phyloP scores from a whole-genome alignment of 2,888 invertebrate species.

The Agonopterix heracliana region DNA sequence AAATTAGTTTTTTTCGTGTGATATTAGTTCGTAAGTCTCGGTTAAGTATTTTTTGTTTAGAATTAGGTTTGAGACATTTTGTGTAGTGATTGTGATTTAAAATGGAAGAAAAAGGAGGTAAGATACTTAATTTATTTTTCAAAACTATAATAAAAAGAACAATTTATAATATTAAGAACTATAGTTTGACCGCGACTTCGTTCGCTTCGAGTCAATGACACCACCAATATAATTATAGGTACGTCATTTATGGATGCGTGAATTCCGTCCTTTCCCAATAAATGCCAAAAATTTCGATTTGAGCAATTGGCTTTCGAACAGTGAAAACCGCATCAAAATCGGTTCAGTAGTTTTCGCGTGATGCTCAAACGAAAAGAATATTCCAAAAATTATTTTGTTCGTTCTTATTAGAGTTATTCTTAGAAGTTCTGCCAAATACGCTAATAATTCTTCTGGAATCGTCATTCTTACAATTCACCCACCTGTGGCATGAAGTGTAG shows the following conservation, averaged over 20 bases:
- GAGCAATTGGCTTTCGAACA: too few relatives aligned
- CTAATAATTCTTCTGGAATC: too few relatives aligned
- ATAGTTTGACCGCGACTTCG: background rate
- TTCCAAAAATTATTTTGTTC: too few relatives aligned
- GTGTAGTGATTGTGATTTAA: constrained; percentile 21
- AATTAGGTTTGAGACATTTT: constrained; percentile 24
- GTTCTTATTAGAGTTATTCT: too few relatives aligned
- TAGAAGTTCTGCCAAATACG: too few relatives aligned
- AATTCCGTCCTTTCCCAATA: too few relatives aligned
- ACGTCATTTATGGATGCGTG: background rate
- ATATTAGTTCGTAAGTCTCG: constrained; percentile 55
- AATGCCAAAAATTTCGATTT: too few relatives aligned
- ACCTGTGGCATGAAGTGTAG: too few relatives aligned
- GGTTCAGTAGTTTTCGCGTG: too few relatives aligned
- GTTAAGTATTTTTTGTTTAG: constrained; percentile 24
- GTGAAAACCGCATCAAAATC: too few relatives aligned
- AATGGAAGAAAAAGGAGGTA: constrained; percentile 67
- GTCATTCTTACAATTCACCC: too few relatives aligned
- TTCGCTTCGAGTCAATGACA: background rate
- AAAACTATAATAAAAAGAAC: background rate
- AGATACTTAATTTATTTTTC: constrained; percentile 11
- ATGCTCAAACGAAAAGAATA: too few relatives aligned
- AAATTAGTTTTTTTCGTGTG: constrained; percentile 38
- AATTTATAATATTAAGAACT: background rate
- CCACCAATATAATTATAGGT: background rate